Evolutionary conservation across 2,113 vertebrate genomes (phyloP), one percentile per base, ranked within the genome.

Genomic region (Laterallus jamaicensis): DNA sequence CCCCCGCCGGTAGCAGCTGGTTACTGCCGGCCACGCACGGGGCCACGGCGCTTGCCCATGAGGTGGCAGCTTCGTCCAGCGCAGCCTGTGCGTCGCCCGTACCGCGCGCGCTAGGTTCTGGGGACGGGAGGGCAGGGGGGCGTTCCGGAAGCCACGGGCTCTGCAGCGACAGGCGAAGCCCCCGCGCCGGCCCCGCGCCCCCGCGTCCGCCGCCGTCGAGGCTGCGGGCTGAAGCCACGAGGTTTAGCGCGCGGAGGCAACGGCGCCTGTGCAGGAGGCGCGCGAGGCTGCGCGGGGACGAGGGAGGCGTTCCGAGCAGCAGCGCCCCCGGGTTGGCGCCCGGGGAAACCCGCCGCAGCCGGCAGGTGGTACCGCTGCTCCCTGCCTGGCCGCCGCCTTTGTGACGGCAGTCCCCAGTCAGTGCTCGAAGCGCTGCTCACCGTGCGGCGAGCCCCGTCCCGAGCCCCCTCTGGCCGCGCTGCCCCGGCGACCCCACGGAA

Each of bases 1-100:
- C 19, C 9, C 56, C 18, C 2, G 20, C 7, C 3, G 20, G 15
- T 5, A 35, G 32, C 6, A 21, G 12, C 8, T 1, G 4, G 10
- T 19, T 25, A 9, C 15, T 12, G 32, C 11, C 10, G 47, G 29
- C 4, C 35, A 35, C 35, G 35, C 35, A 35, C 35, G 35, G 35
- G 35, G 35, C 35, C 35, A 35, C 35, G 35, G 35, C 20, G 4
- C 47, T 2, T 7, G 26, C 1, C 11, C 8, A 4, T 5, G 66
- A n/a, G 50, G 56, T 2, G 22, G 17, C 15, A 1, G n/a, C 25
- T 15, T 7, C 44, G 4, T 4, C 15, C 4, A 1, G 5, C 1
- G 7, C 17, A 4, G 58, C 4, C 35, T 26, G 8, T 7, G 31
- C 28, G 17, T 18, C 31, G 2, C 8, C 17, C 7, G 11, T 7